Evolutionary conservation across 2,797 vertebrate species (phyloP).

Genomic region (Peromyscus aztecus): DNA sequence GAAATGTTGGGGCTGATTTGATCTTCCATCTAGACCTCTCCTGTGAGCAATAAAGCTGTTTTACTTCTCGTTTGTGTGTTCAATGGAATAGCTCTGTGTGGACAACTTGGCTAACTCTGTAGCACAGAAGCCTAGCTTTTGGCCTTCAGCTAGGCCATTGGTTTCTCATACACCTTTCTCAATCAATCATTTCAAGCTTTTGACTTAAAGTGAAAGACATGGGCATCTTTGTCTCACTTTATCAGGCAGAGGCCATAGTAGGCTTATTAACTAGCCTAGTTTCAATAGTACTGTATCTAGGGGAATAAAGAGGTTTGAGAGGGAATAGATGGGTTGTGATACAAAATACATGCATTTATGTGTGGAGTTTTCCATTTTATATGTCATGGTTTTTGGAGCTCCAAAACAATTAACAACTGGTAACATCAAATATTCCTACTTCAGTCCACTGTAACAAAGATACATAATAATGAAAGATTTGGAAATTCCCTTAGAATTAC

Average conservation of each 20-base stretch:
- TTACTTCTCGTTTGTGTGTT: neutral
- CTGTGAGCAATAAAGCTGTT: neutral
- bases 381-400: neutral
- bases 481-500: neutral
- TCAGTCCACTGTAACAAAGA: neutral
- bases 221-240: neutral
- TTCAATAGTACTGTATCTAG: neutral
- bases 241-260: neutral
- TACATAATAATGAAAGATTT: neutral
- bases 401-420: neutral
- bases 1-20: neutral
- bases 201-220: neutral
- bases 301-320: no score
- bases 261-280: neutral
- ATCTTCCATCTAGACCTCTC: neutral
- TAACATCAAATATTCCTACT: neutral
- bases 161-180: neutral
- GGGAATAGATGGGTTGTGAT: neutral
- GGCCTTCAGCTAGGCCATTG: neutral
- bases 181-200: neutral
- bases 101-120: neutral
- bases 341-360: neutral
- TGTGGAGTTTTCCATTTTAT: neutral
- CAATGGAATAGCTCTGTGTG: neutral
- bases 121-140: neutral